Evolutionary conservation across 2,888 invertebrate species (phyloP).

Genomic region (Graphium colonna): DNA sequence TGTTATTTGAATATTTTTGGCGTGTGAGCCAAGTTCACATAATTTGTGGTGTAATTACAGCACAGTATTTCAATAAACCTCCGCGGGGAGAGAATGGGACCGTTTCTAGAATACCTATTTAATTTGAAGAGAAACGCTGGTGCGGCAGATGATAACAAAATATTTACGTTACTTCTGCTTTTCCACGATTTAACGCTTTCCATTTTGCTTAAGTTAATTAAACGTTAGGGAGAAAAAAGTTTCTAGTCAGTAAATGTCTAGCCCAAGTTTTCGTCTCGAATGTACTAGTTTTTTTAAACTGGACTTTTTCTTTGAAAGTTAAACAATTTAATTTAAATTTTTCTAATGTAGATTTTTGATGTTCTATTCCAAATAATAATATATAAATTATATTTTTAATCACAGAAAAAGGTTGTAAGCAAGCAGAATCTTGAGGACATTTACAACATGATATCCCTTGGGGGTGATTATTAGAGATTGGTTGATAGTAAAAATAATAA

Average conservation of each 20-base stretch:
- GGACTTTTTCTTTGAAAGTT: too few relatives aligned
- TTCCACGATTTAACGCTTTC: constrained; percentile 4
- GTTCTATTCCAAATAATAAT: too few relatives aligned
- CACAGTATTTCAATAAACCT: constrained; percentile 31
- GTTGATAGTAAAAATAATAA: too few relatives aligned
- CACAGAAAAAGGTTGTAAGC: neutral
- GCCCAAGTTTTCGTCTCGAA: too few relatives aligned
- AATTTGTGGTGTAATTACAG: constrained; percentile 25
- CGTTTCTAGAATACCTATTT: constrained; percentile 28
- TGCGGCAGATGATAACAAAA: constrained; percentile 23
- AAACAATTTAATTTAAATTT: too few relatives aligned
- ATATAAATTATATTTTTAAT: neutral
- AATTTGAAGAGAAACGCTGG: constrained; percentile 21
- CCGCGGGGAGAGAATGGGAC: constrained; percentile 23
- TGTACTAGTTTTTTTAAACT: too few relatives aligned
- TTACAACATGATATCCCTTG: too few relatives aligned
- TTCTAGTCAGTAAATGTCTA: too few relatives aligned
- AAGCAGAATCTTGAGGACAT: too few relatives aligned
- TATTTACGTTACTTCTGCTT: constrained; percentile 22
- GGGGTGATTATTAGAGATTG: too few relatives aligned
- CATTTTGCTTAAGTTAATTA: neutral
- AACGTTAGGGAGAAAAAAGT: too few relatives aligned
- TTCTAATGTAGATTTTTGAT: too few relatives aligned
- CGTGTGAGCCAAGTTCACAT: constrained; percentile 19
- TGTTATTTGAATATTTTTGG: neutral